Percentiles rank a stretch among this genome's conserved stretches.
Conservation (phyloP, 1,140 invertebrate species). For the Halotydeus destructor region DNA sequence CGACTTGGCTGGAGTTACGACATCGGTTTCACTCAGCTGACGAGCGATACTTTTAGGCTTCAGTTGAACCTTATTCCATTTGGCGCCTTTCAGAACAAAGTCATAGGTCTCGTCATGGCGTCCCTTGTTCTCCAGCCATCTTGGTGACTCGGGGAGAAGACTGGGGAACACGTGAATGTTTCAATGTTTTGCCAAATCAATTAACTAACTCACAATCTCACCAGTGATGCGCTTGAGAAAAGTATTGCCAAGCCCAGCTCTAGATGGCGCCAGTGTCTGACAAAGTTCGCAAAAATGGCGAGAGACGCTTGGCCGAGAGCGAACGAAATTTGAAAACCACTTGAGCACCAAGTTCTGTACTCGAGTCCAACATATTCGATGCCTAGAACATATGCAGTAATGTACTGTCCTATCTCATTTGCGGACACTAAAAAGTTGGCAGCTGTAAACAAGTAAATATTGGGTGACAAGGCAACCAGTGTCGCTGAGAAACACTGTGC, state of each 20-base stretch:
- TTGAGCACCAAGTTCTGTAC: slow-evolving; percentile 19
- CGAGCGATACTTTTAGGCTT: background rate
- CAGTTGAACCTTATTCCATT: slow-evolving; percentile 12
- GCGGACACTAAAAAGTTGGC: too few species aligned
- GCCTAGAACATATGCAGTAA: too few species aligned
- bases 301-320: slow-evolving; percentile 21
- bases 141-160: slow-evolving; percentile 17
- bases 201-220: slow-evolving; percentile 14
- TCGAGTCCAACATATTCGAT: slow-evolving; percentile 21
- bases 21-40: background rate
- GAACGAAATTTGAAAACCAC: slow-evolving; percentile 22
- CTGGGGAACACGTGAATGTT: slow-evolving; percentile 8
- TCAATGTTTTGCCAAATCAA: background rate
- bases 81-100: slow-evolving; percentile 13
- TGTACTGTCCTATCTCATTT: too few species aligned
- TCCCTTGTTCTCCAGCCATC: slow-evolving; percentile 16
- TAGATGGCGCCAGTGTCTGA: slow-evolving; percentile 21
- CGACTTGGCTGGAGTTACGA: slow-evolving; percentile 3
- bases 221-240: slow-evolving; percentile 20
- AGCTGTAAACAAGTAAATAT: too few species aligned
- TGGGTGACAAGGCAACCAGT: too few species aligned
- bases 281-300: slow-evolving; percentile 22
- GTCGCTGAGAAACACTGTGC: too few species aligned
- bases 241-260: slow-evolving; percentile 19
- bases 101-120: slow-evolving; percentile 9